Conservation (phyloP, 1,140 invertebrate species). For the Idris sp. region DNA sequence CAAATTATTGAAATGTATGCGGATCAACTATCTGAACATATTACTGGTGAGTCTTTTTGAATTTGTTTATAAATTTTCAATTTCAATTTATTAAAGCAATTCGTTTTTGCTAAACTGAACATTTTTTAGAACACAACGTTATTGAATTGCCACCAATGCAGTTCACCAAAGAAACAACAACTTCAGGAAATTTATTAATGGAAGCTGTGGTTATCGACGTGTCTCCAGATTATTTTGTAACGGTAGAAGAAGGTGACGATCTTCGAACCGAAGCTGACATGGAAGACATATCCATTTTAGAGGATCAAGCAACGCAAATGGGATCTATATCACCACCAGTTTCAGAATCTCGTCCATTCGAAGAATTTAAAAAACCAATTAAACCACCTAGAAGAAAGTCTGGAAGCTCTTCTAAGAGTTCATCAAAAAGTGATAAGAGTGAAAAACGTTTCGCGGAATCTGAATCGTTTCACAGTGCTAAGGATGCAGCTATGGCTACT, state of each 20-base stretch:
- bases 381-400: slow-evolving; percentile 71
- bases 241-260: slow-evolving; percentile 88
- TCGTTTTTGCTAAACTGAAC: no score
- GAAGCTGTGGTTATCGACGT: slow-evolving; percentile 95
- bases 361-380: slow-evolving; percentile 53
- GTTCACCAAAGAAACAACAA: slow-evolving; percentile 92
- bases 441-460: slow-evolving; percentile 68
- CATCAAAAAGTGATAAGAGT: slow-evolving; percentile 63
- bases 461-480: slow-evolving; percentile 75
- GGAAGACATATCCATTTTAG: slow-evolving; percentile 88
- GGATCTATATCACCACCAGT: slow-evolving; percentile 68
- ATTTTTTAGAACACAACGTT: slow-evolving; percentile 85
- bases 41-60: no score
- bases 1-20: slow-evolving; percentile 96
- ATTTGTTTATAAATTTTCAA: no score
- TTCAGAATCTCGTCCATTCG: slow-evolving; percentile 61
- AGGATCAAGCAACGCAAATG: slow-evolving; percentile 80
- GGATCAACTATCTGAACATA: slow-evolving; percentile 92
- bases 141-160: slow-evolving; percentile 92
- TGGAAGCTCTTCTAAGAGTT: slow-evolving; percentile 66
- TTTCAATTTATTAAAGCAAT: slow-evolving; percentile 18
- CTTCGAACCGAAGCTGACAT: slow-evolving; percentile 89
- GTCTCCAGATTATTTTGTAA: slow-evolving; percentile 87
- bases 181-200: slow-evolving; percentile 90
- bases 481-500: slow-evolving; percentile 47